phyloP scores from a whole-genome alignment of 2,797 vertebrate genomes.

The Kryptopterus vitreolus region DNA sequence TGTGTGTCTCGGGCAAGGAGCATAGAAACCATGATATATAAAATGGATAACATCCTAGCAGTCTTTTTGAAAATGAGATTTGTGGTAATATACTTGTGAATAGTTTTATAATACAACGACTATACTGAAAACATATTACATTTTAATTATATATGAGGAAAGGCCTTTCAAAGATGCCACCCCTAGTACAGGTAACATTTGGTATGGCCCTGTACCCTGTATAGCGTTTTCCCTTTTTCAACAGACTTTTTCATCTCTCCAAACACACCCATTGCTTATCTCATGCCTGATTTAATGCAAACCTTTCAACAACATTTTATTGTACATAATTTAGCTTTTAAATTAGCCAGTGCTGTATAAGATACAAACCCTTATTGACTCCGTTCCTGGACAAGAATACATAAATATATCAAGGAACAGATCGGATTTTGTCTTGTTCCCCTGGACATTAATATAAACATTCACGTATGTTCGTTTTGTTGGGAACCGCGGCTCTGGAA shows the following conservation, averaged over 20 bases:
- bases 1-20: constrained; percentile 26
- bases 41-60: constrained; percentile 4
- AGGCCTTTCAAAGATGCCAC: not conserved
- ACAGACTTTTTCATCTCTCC: not conserved
- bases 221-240: constrained; percentile 13
- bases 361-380: not conserved
- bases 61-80: not conserved
- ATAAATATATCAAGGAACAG: not conserved
- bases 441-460: not conserved
- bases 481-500: not conserved
- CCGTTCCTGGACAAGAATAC: not conserved
- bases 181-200: constrained; percentile 1
- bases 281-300: not conserved
- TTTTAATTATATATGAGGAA: constrained; percentile 8
- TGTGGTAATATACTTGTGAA: not conserved
- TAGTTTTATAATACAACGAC: not conserved
- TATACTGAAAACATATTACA: not conserved
- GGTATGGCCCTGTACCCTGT: constrained; percentile 18
- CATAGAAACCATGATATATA: not conserved
- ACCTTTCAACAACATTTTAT: not conserved
- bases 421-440: not conserved
- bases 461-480: not conserved
- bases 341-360: not conserved
- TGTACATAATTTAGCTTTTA: not conserved
- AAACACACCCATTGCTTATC: not conserved